These are phyloP conservation scores for Pseudomugil gertrudae DNA, from an alignment of 2,797 vertebrate species.

Conservation along the genomic window DNA sequence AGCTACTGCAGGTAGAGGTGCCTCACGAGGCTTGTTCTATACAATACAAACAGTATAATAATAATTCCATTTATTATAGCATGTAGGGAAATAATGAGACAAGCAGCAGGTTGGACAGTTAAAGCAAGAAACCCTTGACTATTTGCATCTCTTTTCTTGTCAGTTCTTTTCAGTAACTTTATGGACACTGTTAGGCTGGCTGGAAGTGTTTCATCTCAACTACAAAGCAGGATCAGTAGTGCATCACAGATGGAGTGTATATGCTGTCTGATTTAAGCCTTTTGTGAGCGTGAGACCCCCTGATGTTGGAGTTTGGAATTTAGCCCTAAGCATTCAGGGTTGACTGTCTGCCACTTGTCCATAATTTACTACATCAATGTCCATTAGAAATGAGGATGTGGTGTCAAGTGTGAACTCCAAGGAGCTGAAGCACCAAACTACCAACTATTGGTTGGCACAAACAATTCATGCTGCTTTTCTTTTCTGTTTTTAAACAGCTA, in stretches of 20 bases:
- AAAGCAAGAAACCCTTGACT: slow-evolving; percentile 4
- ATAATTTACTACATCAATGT: slow-evolving; percentile 54
- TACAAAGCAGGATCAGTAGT: slow-evolving; percentile 29
- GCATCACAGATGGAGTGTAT: slow-evolving; percentile 7
- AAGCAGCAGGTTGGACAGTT: slow-evolving; percentile 21
- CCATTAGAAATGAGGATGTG: slow-evolving; percentile 19
- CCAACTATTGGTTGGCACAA: slow-evolving; percentile 14
- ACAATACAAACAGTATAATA: neutral
- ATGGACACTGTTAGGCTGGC: slow-evolving; percentile 1
- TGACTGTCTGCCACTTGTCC: slow-evolving; percentile 36
- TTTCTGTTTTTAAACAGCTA: slow-evolving; percentile 2
- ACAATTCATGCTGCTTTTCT: neutral
- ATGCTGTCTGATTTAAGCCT: slow-evolving; percentile 23
- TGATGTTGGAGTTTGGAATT: slow-evolving; percentile 34
- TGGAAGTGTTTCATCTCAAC: slow-evolving; percentile 34
- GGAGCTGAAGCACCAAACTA: slow-evolving; percentile 13
- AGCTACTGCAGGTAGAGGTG: neutral
- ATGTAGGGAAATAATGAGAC: slow-evolving; percentile 12
- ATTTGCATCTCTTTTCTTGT: neutral
- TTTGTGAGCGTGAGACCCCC: slow-evolving; percentile 26
- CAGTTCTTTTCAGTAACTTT: slow-evolving; percentile 16
- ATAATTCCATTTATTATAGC: neutral
- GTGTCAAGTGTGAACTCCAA: slow-evolving; percentile 16
- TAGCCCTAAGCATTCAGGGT: slow-evolving; percentile 39
- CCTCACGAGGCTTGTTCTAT: neutral